phyloP scores from a whole-genome alignment of 2,888 invertebrate species.

The Microctonus hyperodae region DNA sequence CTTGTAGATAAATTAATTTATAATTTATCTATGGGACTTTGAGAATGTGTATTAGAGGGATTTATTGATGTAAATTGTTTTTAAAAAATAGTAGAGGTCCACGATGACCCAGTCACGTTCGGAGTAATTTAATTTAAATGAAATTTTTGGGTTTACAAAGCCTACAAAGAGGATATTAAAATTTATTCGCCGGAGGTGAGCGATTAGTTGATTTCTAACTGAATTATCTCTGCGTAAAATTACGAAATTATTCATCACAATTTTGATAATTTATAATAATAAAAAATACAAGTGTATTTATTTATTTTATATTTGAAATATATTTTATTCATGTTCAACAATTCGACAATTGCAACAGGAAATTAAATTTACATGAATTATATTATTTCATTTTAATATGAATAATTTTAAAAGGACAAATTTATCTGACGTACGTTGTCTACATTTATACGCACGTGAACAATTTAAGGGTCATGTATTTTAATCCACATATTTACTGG shows the following conservation, averaged over 20 bases:
- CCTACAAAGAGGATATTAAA: constrained; percentile 15
- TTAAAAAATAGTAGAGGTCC: no score
- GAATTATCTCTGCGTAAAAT: background rate
- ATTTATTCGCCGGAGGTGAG: constrained; percentile 20
- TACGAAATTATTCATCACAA: background rate
- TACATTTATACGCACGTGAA: background rate
- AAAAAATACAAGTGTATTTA: no score
- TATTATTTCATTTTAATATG: background rate
- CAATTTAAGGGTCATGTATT: background rate
- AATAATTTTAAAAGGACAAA: background rate
- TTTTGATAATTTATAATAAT: background rate
- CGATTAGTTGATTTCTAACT: constrained; percentile 6
- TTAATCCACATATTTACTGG: background rate
- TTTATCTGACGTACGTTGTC: background rate
- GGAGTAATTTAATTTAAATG: background rate
- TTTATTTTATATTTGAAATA: no score
- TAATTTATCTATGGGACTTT: no score
- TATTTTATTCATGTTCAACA: no score
- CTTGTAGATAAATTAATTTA: no score
- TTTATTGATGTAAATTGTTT: no score
- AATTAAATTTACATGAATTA: background rate
- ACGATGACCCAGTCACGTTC: background rate
- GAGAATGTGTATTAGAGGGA: no score
- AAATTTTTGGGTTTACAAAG: background rate
- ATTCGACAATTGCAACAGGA: background rate